These are phyloP conservation scores for Ictidomys tridecemlineatus DNA, from an alignment of 2,113 vertebrate species.

Conservation along the genomic window DNA sequence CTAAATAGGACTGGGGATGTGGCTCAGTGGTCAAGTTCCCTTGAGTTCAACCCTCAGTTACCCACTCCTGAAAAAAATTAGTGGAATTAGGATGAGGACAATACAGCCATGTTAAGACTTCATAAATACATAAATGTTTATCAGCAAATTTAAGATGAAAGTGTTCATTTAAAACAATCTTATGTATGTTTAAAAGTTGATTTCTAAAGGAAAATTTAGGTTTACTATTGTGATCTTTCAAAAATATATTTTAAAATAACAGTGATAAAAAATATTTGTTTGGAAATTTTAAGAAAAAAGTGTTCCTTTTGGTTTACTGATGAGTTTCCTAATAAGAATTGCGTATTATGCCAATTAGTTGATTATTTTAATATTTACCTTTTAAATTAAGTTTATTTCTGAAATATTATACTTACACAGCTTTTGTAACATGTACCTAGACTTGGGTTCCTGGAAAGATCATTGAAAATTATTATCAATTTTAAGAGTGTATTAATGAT, in stretches of 20 bases:
- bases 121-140: not conserved
- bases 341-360: not conserved
- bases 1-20: no score
- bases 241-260: not conserved
- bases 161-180: not conserved
- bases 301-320: not conserved
- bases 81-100: not conserved
- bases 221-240: not conserved
- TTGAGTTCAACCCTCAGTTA: no score
- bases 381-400: constrained; percentile 49
- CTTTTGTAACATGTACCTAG: constrained; percentile 45
- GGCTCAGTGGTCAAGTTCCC: no score
- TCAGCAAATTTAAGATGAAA: not conserved
- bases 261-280: not conserved
- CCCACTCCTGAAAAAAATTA: no score
- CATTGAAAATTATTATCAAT: constrained; percentile 38
- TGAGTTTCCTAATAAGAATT: constrained; percentile 8
- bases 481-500: constrained; percentile 71
- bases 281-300: not conserved
- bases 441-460: constrained; percentile 41
- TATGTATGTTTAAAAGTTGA: not conserved
- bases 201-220: not conserved
- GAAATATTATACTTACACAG: constrained; percentile 30
- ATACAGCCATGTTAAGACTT: not conserved
- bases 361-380: constrained; percentile 48